phyloP scores from a whole-genome alignment of 2,888 invertebrate species.

The Cotesia congregata region DNA sequence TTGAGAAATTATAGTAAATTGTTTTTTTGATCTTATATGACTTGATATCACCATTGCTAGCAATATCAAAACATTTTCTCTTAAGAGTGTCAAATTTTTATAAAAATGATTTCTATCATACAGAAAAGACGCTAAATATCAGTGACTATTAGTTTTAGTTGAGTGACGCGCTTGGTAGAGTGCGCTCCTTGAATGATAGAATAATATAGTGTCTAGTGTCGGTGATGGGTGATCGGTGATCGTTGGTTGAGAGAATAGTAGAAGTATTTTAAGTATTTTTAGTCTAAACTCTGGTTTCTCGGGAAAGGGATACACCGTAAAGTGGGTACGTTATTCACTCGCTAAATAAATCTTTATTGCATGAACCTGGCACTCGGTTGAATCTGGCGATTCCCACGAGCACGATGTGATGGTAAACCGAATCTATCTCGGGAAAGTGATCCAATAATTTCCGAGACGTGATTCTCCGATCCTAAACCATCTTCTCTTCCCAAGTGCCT shows the following conservation, averaged over 20 bases:
- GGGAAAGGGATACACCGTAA: background rate
- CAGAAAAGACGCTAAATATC: background rate
- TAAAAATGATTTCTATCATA: too few species aligned
- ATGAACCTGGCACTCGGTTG: slow-evolving; percentile 35
- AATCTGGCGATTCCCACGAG: slow-evolving; percentile 36
- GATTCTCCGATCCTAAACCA: slow-evolving; percentile 31
- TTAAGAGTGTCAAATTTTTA: too few species aligned
- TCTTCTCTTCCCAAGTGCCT: slow-evolving; percentile 3
- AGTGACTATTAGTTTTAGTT: background rate
- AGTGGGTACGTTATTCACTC: slow-evolving; percentile 27
- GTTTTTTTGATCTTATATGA: too few species aligned
- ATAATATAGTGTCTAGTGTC: background rate
- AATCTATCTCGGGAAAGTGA: slow-evolving; percentile 39
- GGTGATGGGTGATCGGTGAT: too few species aligned
- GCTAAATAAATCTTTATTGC: slow-evolving; percentile 42
- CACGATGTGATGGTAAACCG: slow-evolving; percentile 29
- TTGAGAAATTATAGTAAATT: too few species aligned
- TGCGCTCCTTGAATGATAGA: background rate
- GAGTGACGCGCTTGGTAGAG: slow-evolving; percentile 14
- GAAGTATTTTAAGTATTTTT: background rate
- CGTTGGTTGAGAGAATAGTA: too few species aligned
- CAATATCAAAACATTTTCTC: too few species aligned
- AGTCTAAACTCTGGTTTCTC: background rate
- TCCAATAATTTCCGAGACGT: slow-evolving; percentile 40
- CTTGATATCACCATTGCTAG: too few species aligned